phyloP scores from a whole-genome alignment of 2,797 vertebrate genomes.

The Darevskia mixta region DNA sequence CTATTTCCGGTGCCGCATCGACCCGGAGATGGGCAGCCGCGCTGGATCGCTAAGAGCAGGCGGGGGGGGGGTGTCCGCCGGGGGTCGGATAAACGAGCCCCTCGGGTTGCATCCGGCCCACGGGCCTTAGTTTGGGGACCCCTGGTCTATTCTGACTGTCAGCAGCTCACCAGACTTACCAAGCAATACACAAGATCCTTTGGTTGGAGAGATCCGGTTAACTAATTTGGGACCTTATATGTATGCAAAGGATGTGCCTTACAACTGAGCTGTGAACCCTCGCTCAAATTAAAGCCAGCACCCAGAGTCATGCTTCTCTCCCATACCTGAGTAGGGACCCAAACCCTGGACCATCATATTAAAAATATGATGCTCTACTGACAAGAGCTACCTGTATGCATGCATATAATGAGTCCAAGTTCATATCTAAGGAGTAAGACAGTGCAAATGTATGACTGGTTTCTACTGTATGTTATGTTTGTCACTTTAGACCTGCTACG shows the following conservation, averaged over 20 bases:
- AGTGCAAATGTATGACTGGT: background rate
- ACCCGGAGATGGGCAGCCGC: too few relatives aligned
- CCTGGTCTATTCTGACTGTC: background rate
- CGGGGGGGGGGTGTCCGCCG: too few relatives aligned
- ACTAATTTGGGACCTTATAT: background rate
- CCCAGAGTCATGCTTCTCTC: too few relatives aligned
- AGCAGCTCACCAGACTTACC: background rate
- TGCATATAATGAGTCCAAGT: background rate
- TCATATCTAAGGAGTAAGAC: background rate
- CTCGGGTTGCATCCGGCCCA: too few relatives aligned
- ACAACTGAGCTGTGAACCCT: background rate
- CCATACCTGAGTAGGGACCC: too few relatives aligned
- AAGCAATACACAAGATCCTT: background rate
- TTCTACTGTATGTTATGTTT: background rate
- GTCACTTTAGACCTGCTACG: background rate
- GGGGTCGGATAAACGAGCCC: too few relatives aligned
- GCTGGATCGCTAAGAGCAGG: too few relatives aligned
- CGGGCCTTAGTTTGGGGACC: too few relatives aligned
- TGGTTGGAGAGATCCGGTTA: background rate
- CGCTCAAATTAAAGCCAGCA: background rate
- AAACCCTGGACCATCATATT: background rate
- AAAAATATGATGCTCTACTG: too few relatives aligned
- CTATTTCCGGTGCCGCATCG: too few relatives aligned
- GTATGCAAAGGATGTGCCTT: background rate
- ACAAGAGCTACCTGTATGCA: background rate